Evolutionary conservation across 2,113 vertebrate genomes (phyloP).

Genomic region (Anser cygnoides): DNA sequence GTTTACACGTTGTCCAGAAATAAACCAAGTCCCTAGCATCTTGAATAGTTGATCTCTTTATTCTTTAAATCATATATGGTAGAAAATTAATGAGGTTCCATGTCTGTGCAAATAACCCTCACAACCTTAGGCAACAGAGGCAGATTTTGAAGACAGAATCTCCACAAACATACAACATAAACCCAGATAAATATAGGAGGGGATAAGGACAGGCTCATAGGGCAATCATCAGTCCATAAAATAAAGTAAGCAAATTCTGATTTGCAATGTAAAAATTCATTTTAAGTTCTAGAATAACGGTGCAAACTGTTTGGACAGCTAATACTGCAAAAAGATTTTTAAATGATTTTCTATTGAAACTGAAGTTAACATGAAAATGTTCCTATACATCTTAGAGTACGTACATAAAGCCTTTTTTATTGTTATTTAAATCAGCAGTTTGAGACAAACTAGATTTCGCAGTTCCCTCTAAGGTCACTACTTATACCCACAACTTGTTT

Average conservation of each 20-base stretch:
- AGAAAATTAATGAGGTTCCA: neutral
- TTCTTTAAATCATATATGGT: neutral
- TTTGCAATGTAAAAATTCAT: neutral
- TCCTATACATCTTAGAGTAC: neutral
- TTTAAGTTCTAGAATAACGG: neutral
- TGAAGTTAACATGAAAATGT: neutral
- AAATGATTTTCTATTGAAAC: neutral
- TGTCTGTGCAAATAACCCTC: neutral
- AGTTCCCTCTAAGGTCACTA: neutral
- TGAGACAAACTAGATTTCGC: neutral
- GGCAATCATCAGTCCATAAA: neutral
- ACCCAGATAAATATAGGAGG: neutral
- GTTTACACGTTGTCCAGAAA: neutral
- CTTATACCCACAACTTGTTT: neutral
- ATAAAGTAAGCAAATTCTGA: neutral
- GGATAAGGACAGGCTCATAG: neutral
- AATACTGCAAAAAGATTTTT: neutral
- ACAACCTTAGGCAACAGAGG: rapidly evolving
- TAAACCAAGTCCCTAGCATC: neutral
- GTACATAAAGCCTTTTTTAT: no score
- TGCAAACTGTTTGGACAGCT: neutral
- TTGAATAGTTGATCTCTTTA: neutral
- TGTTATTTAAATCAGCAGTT: neutral
- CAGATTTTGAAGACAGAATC: neutral
- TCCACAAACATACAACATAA: neutral